Base-by-base conservation (phyloP, 2,797 vertebrate species). In the Anniella stebbinsi region DNA sequence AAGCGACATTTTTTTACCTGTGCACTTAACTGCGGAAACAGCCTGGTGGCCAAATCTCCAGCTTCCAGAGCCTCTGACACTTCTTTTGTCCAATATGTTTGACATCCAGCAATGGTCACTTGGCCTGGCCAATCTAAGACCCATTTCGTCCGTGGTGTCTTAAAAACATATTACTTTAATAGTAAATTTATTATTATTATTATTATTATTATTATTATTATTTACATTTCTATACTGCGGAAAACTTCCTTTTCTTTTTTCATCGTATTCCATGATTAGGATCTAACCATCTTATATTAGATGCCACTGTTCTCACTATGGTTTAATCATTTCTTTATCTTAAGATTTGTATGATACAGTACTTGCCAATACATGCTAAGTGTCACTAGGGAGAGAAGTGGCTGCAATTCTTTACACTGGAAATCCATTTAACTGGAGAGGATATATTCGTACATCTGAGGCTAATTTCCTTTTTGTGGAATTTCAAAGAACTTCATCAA, bases 81-180 rank as follows among this genome's bases (percentile, higher is more conserved):
- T 87, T 99, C 98, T 57, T 96, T 91, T 69, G 98, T 99, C 99
- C 99, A 99, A 96, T 98, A 99, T 67, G 98, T 98, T 95, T 99
- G 99, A 94, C 98, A 99, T 87, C 98, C 98, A 80, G 98, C 98
- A 48, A 99, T 99, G 87, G 98, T 98, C 93, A 99, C 98, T 92
- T 99, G 99, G 30, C 99, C 99, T 12, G 99, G 99, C 98, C 98
- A 99, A 0, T 95, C 97, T 89, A 99, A 96, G 93, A 99, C 98
- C 99, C 99, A 99, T 15, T 97, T 72, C 72, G 94, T 96, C 84
- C 98, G 98, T 87, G 96, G 96, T 92, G 96, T 96, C 99, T 99
- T 63, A 75, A 63, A 80, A 72, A 94, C 23, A 91, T 6, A 83
- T 90, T 67, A 45, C 13, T 7, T 87, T 60, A 76, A 70, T 69